Conservation (phyloP, 2,797 vertebrate genomes). For the Tadarida brasiliensis region DNA sequence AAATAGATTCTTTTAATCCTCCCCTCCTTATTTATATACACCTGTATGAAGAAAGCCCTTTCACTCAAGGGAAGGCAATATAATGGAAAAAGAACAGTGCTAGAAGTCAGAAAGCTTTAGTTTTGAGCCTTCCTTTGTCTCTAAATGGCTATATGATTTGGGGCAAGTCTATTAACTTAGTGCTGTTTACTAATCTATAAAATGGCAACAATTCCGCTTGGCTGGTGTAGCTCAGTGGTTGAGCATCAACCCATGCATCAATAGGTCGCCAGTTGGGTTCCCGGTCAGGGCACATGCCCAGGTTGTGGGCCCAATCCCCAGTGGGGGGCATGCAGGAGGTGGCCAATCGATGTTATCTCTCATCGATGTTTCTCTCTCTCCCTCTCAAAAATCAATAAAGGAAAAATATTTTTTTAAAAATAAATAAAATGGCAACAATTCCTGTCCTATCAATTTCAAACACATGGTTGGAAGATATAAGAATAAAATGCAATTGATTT, state of each 20-base stretch:
- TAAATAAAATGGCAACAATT: conserved; percentile 40
- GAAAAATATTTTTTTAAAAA: too few relatives aligned
- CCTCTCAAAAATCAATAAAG: too few relatives aligned
- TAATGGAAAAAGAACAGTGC: not conserved
- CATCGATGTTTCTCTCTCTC: too few relatives aligned
- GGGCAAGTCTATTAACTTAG: conserved; percentile 23
- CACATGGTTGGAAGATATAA: not conserved
- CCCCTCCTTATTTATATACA: not conserved
- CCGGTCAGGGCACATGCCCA: too few relatives aligned
- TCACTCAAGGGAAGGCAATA: not conserved
- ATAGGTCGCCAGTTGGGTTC: too few relatives aligned
- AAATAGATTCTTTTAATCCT: not conserved
- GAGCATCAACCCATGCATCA: too few relatives aligned
- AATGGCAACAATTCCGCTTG: not conserved
- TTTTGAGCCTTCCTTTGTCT: not conserved
- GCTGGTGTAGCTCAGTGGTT: too few relatives aligned
- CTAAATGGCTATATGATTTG: not conserved
- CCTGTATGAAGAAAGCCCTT: not conserved
- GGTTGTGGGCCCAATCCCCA: too few relatives aligned
- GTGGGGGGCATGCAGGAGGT: too few relatives aligned
- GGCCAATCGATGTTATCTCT: too few relatives aligned
- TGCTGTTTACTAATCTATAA: conserved; percentile 45
- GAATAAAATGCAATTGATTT: conserved; percentile 48
- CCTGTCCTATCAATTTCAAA: conserved; percentile 30
- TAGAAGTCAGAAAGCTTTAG: not conserved